Conservation (phyloP, 2,888 invertebrate genomes). For the Pachydiplax longipennis region DNA sequence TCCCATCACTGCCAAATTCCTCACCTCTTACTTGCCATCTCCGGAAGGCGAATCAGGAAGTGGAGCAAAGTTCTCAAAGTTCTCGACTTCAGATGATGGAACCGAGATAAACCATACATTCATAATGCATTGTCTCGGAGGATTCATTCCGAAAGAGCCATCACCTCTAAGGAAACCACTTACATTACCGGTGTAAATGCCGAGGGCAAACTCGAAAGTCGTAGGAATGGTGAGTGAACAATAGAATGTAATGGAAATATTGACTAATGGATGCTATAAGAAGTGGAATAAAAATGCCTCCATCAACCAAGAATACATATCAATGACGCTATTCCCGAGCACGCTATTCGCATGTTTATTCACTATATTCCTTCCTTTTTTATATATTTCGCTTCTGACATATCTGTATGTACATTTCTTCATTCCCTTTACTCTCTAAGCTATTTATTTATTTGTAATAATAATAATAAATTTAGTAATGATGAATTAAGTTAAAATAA, state of each 20-base stretch:
- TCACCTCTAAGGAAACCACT: not conserved
- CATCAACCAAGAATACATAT: too few species aligned
- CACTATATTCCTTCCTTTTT: too few species aligned
- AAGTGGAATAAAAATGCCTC: not conserved
- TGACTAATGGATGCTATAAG: not conserved
- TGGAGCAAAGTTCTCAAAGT: not conserved
- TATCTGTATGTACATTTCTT: too few species aligned
- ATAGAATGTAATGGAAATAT: not conserved
- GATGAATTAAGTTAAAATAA: too few species aligned
- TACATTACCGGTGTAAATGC: not conserved
- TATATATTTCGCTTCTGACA: too few species aligned
- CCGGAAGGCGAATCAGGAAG: not conserved
- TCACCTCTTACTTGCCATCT: not conserved
- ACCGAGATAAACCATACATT: not conserved
- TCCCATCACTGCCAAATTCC: not conserved
- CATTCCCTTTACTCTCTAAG: too few species aligned
- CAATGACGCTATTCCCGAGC: too few species aligned
- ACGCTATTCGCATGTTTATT: too few species aligned
- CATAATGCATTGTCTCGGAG: slow-evolving; percentile 12
- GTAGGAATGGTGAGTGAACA: not conserved
- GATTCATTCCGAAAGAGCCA: not conserved
- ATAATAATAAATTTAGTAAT: too few species aligned
- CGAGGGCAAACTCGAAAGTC: not conserved
- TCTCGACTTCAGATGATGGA: not conserved
- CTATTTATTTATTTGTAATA: too few species aligned